Base-by-base conservation (phyloP, 2,797 vertebrate species). In the Karalla daura region DNA sequence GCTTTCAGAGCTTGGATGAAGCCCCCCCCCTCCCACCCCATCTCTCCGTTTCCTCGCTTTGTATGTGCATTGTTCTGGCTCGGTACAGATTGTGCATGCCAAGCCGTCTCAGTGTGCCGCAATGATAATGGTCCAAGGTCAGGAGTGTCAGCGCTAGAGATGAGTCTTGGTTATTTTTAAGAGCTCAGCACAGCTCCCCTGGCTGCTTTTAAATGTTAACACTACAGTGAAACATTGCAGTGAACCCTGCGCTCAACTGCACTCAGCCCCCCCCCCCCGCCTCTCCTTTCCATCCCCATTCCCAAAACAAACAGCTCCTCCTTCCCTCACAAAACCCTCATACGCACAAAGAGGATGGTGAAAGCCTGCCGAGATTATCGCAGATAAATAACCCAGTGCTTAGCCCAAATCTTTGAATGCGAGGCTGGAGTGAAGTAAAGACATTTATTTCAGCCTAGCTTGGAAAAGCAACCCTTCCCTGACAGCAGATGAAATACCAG, bases 121-220 rank as follows among this genome's bases (percentile, higher is more conserved):
- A 68, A 56, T 76, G 83, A 80, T 88, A 90, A 91, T 91, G 78
- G 85, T 87, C 78, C 83, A 83, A 90, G 87, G 87, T 90, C 90
- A 88, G 76, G 58, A 63, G 77, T 88, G 88, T 90, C 81, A 70
- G 74, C 71, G 21, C 76, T 63, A 80, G 79, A 80, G 79, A 85
- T 83, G 87, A 88, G 85, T 77, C 83, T 80, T 88, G 82, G 83
- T 88, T 90, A 83, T 86, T 89, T 90, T 85, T 88, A 79, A 81
- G 78, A 84, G 83, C 76, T 49, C 63, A 30, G 76, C 75, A 69
- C 65, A 32, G 76, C 86, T 89, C 86, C 88, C 83, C 40, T 63
- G 77, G 73, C 78, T 86, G 84, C 86, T 84, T 86, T 89, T 88
- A 89, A 89, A 88, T 83, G 86, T 86, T 85, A 86, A 83, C 79